Conservation (phyloP, 2,113 vertebrate genomes). For the Cyphomyrus discorhynchus region DNA sequence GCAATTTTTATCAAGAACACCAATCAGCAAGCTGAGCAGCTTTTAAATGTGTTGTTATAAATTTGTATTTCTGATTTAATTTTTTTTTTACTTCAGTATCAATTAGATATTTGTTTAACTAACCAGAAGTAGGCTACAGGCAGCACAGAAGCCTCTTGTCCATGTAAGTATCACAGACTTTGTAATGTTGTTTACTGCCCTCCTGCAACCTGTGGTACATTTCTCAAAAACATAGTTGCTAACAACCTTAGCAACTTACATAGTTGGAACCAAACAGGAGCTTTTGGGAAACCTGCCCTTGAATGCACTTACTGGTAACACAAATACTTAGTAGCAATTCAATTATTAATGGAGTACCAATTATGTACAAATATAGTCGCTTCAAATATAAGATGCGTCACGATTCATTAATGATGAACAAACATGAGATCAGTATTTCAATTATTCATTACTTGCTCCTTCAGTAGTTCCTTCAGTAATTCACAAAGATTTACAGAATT, state of each 20-base stretch:
- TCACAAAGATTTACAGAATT: no score
- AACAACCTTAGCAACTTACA: neutral
- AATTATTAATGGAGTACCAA: neutral
- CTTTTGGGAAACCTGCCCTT: neutral
- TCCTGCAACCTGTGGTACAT: neutral
- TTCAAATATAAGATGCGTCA: neutral
- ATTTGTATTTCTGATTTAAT: neutral
- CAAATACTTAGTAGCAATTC: no score
- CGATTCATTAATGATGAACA: neutral
- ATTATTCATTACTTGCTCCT: neutral
- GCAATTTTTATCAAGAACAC: neutral
- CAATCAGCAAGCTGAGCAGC: neutral
- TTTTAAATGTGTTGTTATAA: neutral
- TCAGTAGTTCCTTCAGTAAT: no score
- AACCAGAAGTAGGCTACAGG: neutral
- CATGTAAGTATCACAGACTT: neutral
- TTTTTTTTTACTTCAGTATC: neutral
- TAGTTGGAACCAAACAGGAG: neutral
- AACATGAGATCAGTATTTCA: neutral
- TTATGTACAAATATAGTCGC: neutral
- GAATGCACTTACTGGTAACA: neutral
- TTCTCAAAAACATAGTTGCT: neutral
- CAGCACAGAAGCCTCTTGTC: neutral
- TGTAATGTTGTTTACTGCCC: neutral
- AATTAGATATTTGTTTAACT: neutral